phyloP scores from a whole-genome alignment of 2,888 invertebrate species.

The Xestia rhomboidea region DNA sequence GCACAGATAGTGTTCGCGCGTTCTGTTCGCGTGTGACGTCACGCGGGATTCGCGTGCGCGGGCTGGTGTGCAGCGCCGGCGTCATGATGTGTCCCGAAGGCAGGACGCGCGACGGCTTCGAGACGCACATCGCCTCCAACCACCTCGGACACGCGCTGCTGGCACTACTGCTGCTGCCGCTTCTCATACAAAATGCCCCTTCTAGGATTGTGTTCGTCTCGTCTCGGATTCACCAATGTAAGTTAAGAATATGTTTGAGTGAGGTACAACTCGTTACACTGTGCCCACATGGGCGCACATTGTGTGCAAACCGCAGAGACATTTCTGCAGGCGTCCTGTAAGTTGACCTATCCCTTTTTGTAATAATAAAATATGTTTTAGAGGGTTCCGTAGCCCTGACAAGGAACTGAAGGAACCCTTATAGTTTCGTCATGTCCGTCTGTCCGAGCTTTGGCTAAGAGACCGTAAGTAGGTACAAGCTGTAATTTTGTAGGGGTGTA shows the following conservation, averaged over 20 bases:
- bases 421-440: too few species aligned
- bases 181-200: conserved; percentile 89
- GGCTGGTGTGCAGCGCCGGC: conserved; percentile 61
- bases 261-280: background rate
- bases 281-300: background rate
- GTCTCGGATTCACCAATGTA: conserved; percentile 73
- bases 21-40: conserved; percentile 85
- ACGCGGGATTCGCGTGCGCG: conserved; percentile 76
- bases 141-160: conserved; percentile 92
- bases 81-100: conserved; percentile 92
- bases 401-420: too few species aligned
- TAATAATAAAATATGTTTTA: too few species aligned
- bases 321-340: background rate
- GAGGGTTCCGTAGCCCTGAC: too few species aligned
- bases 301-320: too few species aligned
- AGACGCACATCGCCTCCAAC: conserved; percentile 92
- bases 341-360: background rate
- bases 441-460: too few species aligned
- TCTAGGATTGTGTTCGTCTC: conserved; percentile 92
- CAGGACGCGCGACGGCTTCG: conserved; percentile 92
- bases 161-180: conserved; percentile 91
- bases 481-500: too few species aligned
- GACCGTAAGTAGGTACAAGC: too few species aligned
- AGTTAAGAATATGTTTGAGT: conserved; percentile 9
- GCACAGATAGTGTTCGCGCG: conserved; percentile 88